Conservation (phyloP, 2,888 invertebrate genomes). For the Galerucella nymphaeae region DNA sequence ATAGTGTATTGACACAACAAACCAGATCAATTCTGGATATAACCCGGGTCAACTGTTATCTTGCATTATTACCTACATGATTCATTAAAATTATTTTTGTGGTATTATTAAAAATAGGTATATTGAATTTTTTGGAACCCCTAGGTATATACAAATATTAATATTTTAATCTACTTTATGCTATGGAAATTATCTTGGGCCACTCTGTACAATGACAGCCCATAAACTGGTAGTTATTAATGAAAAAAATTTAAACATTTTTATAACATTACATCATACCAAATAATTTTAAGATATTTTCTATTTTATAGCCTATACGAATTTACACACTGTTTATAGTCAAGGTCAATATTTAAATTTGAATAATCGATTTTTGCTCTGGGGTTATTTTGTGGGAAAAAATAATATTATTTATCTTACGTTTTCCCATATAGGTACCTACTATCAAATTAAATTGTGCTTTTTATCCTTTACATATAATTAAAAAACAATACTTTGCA, state of each 20-base stretch:
- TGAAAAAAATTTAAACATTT: background rate
- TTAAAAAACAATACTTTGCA: no score
- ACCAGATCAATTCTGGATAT: background rate
- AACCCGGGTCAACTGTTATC: background rate
- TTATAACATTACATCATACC: background rate
- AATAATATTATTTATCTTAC: no score
- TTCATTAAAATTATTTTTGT: no score
- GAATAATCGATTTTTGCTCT: background rate
- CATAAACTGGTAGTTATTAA: background rate
- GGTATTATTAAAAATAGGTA: no score
- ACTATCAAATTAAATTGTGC: no score
- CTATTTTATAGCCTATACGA: background rate
- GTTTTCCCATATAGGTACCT: no score
- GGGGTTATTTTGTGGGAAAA: background rate
- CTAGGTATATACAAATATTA: no score
- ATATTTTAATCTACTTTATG: no score
- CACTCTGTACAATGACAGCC: background rate
- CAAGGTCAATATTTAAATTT: background rate
- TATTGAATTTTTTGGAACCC: no score
- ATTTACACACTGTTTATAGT: slow-evolving; percentile 11
- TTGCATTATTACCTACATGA: no score
- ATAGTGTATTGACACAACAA: background rate
- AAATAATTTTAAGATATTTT: slow-evolving; percentile 2
- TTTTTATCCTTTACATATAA: no score
- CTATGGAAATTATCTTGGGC: background rate